Conservation (phyloP, 2,797 vertebrate species). For the Sandelia bainsii region DNA sequence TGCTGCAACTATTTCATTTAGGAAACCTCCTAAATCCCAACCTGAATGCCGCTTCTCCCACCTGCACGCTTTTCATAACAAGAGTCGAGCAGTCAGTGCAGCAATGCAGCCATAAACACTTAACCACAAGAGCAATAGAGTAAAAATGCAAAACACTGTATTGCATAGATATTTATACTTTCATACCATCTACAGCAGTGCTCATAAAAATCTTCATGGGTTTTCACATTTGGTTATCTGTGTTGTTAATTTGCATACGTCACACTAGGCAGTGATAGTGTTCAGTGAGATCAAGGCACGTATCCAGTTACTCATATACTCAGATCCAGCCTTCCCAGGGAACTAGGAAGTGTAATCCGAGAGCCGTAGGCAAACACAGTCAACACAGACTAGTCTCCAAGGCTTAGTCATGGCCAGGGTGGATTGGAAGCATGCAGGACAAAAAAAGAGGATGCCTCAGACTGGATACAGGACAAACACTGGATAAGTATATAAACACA, state of each 20-base stretch:
- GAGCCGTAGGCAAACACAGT: constrained; percentile 47
- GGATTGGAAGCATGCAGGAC: constrained; percentile 44
- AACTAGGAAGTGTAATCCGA: constrained; percentile 66
- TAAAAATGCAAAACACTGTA: constrained; percentile 5
- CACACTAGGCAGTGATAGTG: constrained; percentile 13
- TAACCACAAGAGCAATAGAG: constrained; percentile 9
- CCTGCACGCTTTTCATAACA: constrained; percentile 34
- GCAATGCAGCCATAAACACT: constrained; percentile 20
- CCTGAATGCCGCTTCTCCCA: constrained; percentile 35
- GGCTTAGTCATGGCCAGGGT: constrained; percentile 53
- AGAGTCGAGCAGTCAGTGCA: not conserved
- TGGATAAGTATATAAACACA: too few species aligned
- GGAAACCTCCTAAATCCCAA: constrained; percentile 39
- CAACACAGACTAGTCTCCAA: constrained; percentile 47
- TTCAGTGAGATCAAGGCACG: constrained; percentile 24
- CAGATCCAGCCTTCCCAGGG: constrained; percentile 30
- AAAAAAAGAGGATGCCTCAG: constrained; percentile 16
- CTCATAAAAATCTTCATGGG: constrained; percentile 32
- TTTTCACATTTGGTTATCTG: constrained; percentile 62
- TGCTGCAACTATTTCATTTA: constrained; percentile 38
- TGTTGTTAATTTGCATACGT: constrained; percentile 56
- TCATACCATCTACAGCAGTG: not conserved
- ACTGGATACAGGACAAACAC: not conserved
- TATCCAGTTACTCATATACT: constrained; percentile 46
- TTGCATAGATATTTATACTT: constrained; percentile 6